Evolutionary conservation across 2,888 invertebrate species (phyloP).

Genomic region (Torymus auratus): DNA sequence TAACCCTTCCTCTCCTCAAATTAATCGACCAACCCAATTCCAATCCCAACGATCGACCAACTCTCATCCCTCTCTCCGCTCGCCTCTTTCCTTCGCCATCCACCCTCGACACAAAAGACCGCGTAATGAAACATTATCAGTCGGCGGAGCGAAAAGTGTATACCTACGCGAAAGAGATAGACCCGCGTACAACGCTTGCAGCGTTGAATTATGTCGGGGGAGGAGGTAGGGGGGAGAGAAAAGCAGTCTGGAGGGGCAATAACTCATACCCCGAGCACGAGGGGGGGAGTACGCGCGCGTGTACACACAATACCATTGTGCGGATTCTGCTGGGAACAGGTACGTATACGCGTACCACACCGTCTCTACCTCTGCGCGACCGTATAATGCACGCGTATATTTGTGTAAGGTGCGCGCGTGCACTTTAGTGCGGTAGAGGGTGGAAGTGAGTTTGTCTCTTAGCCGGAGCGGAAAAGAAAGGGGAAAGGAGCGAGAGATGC

Average conservation of each 20-base stretch:
- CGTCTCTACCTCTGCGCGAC: constrained; percentile 55
- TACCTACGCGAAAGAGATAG: no score
- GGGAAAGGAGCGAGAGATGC: neutral
- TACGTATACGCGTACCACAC: constrained; percentile 20
- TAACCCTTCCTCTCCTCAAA: constrained; percentile 11
- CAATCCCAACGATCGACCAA: no score
- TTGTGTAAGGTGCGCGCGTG: neutral
- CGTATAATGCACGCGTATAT: constrained; percentile 36
- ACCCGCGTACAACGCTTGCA: constrained; percentile 61
- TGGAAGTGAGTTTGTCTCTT: neutral
- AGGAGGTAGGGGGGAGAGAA: constrained; percentile 13
- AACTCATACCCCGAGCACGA: constrained; percentile 47
- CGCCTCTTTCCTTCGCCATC: no score
- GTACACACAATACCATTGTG: constrained; percentile 68
- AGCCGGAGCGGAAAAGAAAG: neutral
- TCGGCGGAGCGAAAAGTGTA: constrained; percentile 58
- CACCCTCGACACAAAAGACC: constrained; percentile 59
- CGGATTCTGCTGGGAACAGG: constrained; percentile 74
- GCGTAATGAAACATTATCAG: constrained; percentile 67
- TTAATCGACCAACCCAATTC: constrained; percentile 21
- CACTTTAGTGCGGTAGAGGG: no score
- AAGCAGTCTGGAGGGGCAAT: constrained; percentile 61
- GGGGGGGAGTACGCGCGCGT: neutral
- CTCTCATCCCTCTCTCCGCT: no score
- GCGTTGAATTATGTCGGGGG: constrained; percentile 72